Conservation (phyloP, 2,888 invertebrate species). For the Diachrysia chrysitis region DNA sequence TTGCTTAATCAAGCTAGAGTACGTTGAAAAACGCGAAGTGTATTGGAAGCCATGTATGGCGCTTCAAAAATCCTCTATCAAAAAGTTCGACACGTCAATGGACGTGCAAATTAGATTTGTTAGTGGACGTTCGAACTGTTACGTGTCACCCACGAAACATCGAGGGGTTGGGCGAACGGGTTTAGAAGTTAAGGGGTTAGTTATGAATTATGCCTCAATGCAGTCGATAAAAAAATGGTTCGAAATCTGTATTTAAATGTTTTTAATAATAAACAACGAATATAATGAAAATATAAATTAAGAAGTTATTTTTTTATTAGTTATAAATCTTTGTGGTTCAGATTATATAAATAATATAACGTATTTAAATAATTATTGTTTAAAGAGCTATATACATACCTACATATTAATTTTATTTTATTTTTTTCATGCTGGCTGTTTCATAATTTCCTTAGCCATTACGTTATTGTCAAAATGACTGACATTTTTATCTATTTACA, state of each 20-base stretch:
- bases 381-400: too few species aligned
- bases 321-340: too few species aligned
- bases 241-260: not conserved
- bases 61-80: conserved; percentile 80
- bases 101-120: conserved; percentile 85
- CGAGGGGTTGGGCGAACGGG: conserved; percentile 50
- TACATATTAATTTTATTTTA: too few species aligned
- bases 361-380: too few species aligned
- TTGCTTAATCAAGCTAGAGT: conserved; percentile 28
- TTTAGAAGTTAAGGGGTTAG: conserved; percentile 20
- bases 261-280: too few species aligned
- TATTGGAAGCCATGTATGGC: conserved; percentile 58
- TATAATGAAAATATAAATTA: too few species aligned
- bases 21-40: conserved; percentile 51
- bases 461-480: not conserved
- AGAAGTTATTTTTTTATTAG: too few species aligned
- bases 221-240: not conserved
- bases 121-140: conserved; percentile 68
- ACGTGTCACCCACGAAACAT: conserved; percentile 54
- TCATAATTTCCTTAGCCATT: not conserved
- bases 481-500: too few species aligned
- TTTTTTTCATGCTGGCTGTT: not conserved
- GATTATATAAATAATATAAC: too few species aligned
- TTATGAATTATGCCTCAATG: not conserved
- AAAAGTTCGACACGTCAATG: conserved; percentile 79